Evolutionary conservation across 2,113 vertebrate species (phyloP).

Genomic region (Xiphorhynchus elegans): DNA sequence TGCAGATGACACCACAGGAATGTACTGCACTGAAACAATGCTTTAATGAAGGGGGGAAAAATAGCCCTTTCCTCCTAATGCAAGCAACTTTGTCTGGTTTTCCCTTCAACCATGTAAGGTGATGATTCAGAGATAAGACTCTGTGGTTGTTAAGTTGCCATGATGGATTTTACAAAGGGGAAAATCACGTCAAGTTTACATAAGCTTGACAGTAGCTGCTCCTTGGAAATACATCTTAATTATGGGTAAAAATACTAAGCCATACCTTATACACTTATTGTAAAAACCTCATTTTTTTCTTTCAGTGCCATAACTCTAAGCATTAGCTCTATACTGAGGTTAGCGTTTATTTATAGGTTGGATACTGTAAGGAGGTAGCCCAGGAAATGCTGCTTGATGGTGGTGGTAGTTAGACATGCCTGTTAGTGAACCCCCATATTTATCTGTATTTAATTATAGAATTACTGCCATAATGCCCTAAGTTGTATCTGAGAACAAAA

Average conservation of each 20-base stretch:
- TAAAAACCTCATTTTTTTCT: neutral
- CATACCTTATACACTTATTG: neutral
- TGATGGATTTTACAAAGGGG: conserved; percentile 32
- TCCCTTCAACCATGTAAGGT: neutral
- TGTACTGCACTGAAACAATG: conserved; percentile 9
- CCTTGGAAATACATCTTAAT: conserved; percentile 56
- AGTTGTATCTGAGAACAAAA: neutral
- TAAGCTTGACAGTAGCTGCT: neutral
- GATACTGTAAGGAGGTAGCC: neutral
- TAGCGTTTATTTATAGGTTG: conserved; percentile 35
- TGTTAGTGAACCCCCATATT: neutral
- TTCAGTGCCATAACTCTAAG: neutral
- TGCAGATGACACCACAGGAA: neutral
- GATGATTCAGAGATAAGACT: conserved; percentile 5
- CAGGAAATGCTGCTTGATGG: conserved; percentile 20
- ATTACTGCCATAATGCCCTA: neutral
- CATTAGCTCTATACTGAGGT: conserved; percentile 13
- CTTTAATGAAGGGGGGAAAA: neutral
- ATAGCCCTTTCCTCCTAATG: neutral
- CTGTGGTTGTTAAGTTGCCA: conserved; percentile 21
- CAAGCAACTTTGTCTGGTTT: conserved; percentile 9
- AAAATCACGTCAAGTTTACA: conserved; percentile 5
- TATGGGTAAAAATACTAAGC: conserved; percentile 51
- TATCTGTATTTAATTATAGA: conserved; percentile 17
- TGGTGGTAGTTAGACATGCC: neutral